Percentiles rank a stretch among this genome's conserved stretches.
phyloP scores from a whole-genome alignment of 1,140 invertebrate genomes.

The Nephila pilipes region DNA sequence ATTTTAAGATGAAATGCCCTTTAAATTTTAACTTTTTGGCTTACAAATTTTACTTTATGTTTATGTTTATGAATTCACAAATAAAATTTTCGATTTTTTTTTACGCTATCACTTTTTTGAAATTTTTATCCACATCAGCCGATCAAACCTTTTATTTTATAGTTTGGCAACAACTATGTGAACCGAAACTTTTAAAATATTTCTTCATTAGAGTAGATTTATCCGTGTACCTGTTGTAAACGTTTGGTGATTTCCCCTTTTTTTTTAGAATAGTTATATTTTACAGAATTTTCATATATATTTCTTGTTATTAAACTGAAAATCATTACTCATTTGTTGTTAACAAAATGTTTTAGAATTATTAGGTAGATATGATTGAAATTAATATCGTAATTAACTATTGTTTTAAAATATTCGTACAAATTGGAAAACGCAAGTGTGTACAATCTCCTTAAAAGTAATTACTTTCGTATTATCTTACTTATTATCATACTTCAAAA shows the following conservation, averaged over 20 bases:
- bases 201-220: neutral
- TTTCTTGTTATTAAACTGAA: neutral
- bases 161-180: neutral
- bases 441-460: too few species aligned
- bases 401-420: too few species aligned
- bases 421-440: too few species aligned
- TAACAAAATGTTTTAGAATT: neutral
- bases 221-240: neutral
- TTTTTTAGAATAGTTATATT: neutral
- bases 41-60: too few species aligned
- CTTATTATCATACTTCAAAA: too few species aligned
- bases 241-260: neutral
- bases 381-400: neutral
- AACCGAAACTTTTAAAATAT: constrained; percentile 18
- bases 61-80: too few species aligned
- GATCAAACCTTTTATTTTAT: neutral
- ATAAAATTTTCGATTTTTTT: too few species aligned
- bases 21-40: too few species aligned
- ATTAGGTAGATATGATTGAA: neutral
- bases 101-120: too few species aligned
- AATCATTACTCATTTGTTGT: neutral
- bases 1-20: too few species aligned
- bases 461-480: too few species aligned
- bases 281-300: neutral
- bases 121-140: too few species aligned